Evolutionary conservation across 2,797 vertebrate species (phyloP).

Genomic region (Pipistrellus nathusii): DNA sequence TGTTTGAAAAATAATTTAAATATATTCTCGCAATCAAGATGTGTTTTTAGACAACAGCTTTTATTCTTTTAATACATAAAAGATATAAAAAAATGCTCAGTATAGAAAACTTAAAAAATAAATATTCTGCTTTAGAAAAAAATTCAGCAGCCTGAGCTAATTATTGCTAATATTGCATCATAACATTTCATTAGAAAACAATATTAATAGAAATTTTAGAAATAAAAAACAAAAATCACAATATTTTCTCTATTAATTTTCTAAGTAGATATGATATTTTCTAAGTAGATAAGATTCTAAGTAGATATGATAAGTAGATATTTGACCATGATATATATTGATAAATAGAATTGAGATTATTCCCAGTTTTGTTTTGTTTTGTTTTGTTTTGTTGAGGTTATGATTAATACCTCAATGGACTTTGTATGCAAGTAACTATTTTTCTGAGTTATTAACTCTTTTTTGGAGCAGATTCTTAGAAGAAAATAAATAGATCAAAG

Average conservation of each 20-base stretch:
- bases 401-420: background rate
- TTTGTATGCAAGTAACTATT: background rate
- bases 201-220: conserved; percentile 38
- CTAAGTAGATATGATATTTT: too few relatives aligned
- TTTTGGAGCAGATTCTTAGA: background rate
- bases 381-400: background rate
- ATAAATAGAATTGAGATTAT: conserved; percentile 42
- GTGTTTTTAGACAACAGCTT: background rate
- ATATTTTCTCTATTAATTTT: background rate
- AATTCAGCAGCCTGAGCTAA: conserved; percentile 27
- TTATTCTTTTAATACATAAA: conserved; percentile 1
- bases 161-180: background rate
- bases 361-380: background rate
- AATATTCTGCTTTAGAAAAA: conserved; percentile 15
- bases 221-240: conserved; percentile 17
- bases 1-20: conserved; percentile 25
- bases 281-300: background rate
- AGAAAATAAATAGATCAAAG: conserved; percentile 14
- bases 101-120: background rate
- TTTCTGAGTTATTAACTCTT: conserved; percentile 12
- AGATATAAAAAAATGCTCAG: conserved; percentile 5
- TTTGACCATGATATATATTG: background rate
- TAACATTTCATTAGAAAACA: conserved; percentile 33
- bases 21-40: conserved; percentile 3
- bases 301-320: too few relatives aligned